Evolutionary conservation across 1,140 invertebrate species (phyloP).

Genomic region (Lepidurus arcticus): DNA sequence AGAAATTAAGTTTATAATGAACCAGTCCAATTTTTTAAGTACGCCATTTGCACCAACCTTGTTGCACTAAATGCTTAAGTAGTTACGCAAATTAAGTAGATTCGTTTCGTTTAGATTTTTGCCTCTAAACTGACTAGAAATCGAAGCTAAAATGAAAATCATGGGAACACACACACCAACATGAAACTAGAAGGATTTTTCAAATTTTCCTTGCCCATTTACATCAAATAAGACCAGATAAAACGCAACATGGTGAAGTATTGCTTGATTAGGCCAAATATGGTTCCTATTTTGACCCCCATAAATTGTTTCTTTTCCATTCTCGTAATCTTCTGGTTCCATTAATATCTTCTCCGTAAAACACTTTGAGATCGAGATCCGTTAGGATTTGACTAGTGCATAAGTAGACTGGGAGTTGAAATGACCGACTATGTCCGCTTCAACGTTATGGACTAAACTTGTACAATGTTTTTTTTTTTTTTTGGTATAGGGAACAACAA

Average conservation of each 20-base stretch:
- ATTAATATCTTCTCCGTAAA: not conserved
- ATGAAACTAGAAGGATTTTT: not conserved
- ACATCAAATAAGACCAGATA: conserved; percentile 5
- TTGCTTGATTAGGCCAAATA: conserved; percentile 6
- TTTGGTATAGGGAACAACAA: conserved; percentile 2
- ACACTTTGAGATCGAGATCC: conserved; percentile 11
- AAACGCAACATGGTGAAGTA: conserved; percentile 4
- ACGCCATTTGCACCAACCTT: not conserved
- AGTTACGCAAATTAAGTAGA: not conserved
- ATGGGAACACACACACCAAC: not conserved
- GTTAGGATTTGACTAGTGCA: conserved; percentile 13
- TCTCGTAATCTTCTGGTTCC: not conserved
- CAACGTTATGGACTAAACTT: conserved; percentile 15
- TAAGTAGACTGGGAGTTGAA: conserved; percentile 14
- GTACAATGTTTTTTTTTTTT: not conserved
- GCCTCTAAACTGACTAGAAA: not conserved
- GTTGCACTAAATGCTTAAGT: not conserved
- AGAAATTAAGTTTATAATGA: not conserved
- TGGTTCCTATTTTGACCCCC: not conserved
- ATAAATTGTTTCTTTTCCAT: not conserved
- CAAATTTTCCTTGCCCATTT: not conserved
- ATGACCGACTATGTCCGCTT: not conserved
- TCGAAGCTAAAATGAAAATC: not conserved
- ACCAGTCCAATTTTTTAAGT: not conserved
- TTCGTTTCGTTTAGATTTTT: not conserved